Evolutionary conservation across 53 echinoderm and acorn worm species (phyloP).

Genomic region (Echinarachnius parma): DNA sequence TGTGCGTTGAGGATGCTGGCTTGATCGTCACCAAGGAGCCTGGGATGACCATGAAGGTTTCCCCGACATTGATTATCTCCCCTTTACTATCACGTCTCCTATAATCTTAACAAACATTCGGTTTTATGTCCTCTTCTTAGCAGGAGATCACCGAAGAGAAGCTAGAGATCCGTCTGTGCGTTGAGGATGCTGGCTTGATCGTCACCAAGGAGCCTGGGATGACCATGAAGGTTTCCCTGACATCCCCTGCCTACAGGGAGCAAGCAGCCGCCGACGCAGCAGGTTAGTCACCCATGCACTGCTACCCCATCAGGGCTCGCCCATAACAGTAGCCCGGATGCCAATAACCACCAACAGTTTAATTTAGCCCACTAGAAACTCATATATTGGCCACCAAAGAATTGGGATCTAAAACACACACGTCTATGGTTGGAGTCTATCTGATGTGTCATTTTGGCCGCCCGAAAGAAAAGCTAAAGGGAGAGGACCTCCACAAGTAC

Average conservation of each 20-base stretch:
- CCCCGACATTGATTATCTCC: conserved; percentile 46
- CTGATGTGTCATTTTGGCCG: no score
- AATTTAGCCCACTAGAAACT: no score
- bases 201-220: conserved; percentile 65
- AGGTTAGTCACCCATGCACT: conserved; percentile 58
- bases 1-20: conserved; percentile 95
- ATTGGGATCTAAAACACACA: no score
- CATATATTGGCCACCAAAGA: no score
- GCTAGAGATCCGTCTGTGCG: conserved; percentile 86
- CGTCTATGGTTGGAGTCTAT: no score
- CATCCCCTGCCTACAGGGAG: conserved; percentile 94
- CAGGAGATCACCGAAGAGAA: conserved; percentile 90
- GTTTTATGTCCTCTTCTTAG: not conserved
- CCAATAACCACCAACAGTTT: no score
- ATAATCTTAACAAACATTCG: not conserved
- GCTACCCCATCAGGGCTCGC: no score
- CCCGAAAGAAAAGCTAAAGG: no score
- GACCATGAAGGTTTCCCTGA: conserved; percentile 86
- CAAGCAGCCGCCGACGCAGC: conserved; percentile 57
- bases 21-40: conserved; percentile 68
- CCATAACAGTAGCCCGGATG: no score
- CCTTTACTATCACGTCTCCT: not conserved
- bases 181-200: conserved; percentile 88
- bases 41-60: conserved; percentile 80
- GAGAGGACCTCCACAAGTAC: no score